Evolutionary conservation across 92 coral and sea anemone species (phyloP).

Genomic region (Micromussa lordhowensis): DNA sequence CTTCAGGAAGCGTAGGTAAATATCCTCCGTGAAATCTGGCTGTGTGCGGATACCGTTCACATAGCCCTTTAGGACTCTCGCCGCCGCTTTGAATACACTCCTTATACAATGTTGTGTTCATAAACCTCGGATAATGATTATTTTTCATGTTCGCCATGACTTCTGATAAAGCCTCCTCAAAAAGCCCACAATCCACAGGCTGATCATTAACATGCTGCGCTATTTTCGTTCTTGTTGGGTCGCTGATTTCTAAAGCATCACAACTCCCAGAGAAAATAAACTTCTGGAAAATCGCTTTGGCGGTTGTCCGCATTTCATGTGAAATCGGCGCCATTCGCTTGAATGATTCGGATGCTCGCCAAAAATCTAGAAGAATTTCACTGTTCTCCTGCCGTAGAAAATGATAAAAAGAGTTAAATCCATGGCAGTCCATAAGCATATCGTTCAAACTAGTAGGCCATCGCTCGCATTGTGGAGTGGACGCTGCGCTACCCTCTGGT

Average conservation of each 20-base stretch:
- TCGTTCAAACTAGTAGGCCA: slow-evolving; percentile 77
- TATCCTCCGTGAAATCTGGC: slow-evolving; percentile 78
- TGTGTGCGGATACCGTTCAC: slow-evolving; percentile 63
- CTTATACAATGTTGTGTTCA: slow-evolving; percentile 79
- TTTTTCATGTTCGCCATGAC: slow-evolving; percentile 82
- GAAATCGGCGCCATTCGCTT: slow-evolving; percentile 90
- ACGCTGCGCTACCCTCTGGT: slow-evolving; percentile 97
- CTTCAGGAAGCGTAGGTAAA: slow-evolving; percentile 95
- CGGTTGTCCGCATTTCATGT: slow-evolving; percentile 79
- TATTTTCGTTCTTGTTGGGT: slow-evolving; percentile 74
- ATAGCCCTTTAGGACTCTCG: slow-evolving; percentile 58
- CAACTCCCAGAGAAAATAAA: slow-evolving; percentile 71
- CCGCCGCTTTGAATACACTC: slow-evolving; percentile 71
- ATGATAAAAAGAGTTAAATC: slow-evolving; percentile 78
- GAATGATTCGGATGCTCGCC: slow-evolving; percentile 86
- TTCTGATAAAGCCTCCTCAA: slow-evolving; percentile 87
- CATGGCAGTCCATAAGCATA: slow-evolving; percentile 80
- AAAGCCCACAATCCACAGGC: slow-evolving; percentile 73
- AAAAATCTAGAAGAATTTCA: slow-evolving; percentile 90
- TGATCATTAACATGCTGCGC: slow-evolving; percentile 88
- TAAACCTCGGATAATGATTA: slow-evolving; percentile 75
- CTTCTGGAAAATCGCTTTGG: slow-evolving; percentile 88
- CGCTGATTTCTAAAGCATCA: slow-evolving; percentile 76
- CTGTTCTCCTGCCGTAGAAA: slow-evolving; percentile 78
- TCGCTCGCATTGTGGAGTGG: slow-evolving; percentile 88